A percentile compares a stretch with the other conserved stretches of the same genome.
These are phyloP conservation scores for Anhinga rufa DNA, from an alignment of 2,113 vertebrate species.

Conservation along the genomic window DNA sequence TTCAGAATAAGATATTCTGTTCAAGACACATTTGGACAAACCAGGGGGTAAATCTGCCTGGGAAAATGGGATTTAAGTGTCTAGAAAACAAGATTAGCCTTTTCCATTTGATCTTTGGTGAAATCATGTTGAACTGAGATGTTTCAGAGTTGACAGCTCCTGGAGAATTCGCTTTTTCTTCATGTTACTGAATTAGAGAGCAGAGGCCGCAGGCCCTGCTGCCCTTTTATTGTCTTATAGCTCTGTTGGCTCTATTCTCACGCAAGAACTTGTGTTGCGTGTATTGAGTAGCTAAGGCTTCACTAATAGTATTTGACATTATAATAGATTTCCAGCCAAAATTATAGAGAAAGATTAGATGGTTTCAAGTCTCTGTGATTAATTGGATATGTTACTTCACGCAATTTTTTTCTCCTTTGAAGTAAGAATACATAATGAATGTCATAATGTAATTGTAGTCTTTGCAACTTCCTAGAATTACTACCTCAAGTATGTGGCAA, in stretches of 20 bases:
- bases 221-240: slow-evolving; percentile 64
- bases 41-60: slow-evolving; percentile 41
- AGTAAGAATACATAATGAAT: neutral
- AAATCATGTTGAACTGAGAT: slow-evolving; percentile 60
- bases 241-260: slow-evolving; percentile 63
- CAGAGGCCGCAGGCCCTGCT: slow-evolving; percentile 34
- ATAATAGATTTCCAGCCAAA: slow-evolving; percentile 59
- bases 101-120: slow-evolving; percentile 58
- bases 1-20: slow-evolving; percentile 52
- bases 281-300: slow-evolving; percentile 23
- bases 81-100: slow-evolving; percentile 70
- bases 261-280: slow-evolving; percentile 62
- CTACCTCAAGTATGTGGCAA: neutral
- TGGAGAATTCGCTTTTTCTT: slow-evolving; percentile 64
- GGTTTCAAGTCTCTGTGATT: slow-evolving; percentile 50
- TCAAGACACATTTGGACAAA: slow-evolving; percentile 47
- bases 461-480: neutral
- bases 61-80: slow-evolving; percentile 67
- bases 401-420: slow-evolving; percentile 3
- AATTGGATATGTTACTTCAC: slow-evolving; percentile 52
- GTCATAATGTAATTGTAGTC: neutral
- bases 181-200: slow-evolving; percentile 46
- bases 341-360: slow-evolving; percentile 21
- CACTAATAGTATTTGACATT: slow-evolving; percentile 46
- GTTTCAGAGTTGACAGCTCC: slow-evolving; percentile 50